Evolutionary conservation across 2,888 invertebrate species (phyloP), one percentile per base, ranked within the genome.

Genomic region (Drosophila pseudotakahashii): DNA sequence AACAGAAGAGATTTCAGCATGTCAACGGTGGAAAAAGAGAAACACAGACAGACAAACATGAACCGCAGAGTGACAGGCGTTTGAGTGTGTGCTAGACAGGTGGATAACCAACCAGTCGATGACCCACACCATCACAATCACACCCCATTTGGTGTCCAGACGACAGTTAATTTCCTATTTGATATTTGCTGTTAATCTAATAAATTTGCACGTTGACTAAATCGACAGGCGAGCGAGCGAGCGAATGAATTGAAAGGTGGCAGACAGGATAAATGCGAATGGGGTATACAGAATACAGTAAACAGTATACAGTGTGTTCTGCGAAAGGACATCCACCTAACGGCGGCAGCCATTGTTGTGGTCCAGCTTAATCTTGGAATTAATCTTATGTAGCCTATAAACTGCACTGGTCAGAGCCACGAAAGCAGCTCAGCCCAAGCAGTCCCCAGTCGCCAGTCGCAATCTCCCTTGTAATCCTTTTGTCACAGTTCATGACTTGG

Each of bases 131-230:
- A 19, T 19, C 26, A 5, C 26, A 26, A 26, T 26, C 13, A 7
- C n/a, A 4, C 44, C 13, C 36, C 48, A 48, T n/a, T 39, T 37
- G 42, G 42, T 19, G 79, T 63, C 76, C 83, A 88, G 84, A 88
- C 87, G 83, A 83, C 84, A 84, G 85, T 87, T 84, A 84, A 84
- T 84, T 84, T 84, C 84, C 84, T 89, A 75, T 89, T 84, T 84
- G 84, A 88, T 84, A 86, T 84, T 88, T 84, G 88, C 77, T 88
- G 84, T 84, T 88, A 84, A 88, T 83, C 87, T 83, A 88, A 86
- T 84, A 81, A 87, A 84, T 87, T 81, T 76, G 79, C 75, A 77
- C 75, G 68, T 66, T 61, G 68, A 58, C 63, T 64, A 44, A 71
- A 81, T 79, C 70, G 71, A 69, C 68, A 45, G 69, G 51, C 52